Base-by-base conservation (phyloP, 2,113 vertebrate species). In the Mus pahari region DNA sequence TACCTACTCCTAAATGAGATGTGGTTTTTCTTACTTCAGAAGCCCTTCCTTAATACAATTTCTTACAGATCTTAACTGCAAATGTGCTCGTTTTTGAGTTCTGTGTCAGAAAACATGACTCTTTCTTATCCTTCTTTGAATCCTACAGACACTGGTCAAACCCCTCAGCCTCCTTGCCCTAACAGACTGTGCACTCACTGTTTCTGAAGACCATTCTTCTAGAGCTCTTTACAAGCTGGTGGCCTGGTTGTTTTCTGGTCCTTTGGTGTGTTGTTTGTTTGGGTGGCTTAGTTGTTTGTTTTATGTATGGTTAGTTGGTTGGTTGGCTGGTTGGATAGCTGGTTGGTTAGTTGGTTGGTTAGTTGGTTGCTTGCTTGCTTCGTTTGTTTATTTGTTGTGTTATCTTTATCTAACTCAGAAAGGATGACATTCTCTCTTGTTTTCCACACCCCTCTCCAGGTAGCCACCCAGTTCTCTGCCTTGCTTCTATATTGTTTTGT, bases 191-290 rank as follows among this genome's bases (percentile, higher is more conserved):
- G 28, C 42, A 33, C 4, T 48, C 62, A 66, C 16, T 12, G 16
- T 66, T 5, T 86, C 39, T 33, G 24, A 64, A 64, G 24, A 62
- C 24, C 7, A 14, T 84, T 42, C 22, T 39, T 20, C 50, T 39
- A 86, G 33, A 87, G 7, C 12, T 11, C 0, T 24, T 53, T 20
- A 33, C 12, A 53, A 0, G 1, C 22, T 31, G 4, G 1, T 7
- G 42, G 50, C 10, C 62, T 48, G 7, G 20, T 33, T 62, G 24
- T 9, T 60, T 60, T 62, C 81, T 42, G 71, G 20, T 5, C 31
- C 5, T 81, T 81, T 36, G 17, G 19, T 81, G 13, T 28, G 33
- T 55, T 81, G 5, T 14, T 68, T 68, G 64, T 4, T 12, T 66
- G 64, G 11, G 1, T 68, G 66, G 31, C 28, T 66, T 33, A 10